Conservation (phyloP, 2,888 invertebrate genomes). For the Ennomos quercinarius region DNA sequence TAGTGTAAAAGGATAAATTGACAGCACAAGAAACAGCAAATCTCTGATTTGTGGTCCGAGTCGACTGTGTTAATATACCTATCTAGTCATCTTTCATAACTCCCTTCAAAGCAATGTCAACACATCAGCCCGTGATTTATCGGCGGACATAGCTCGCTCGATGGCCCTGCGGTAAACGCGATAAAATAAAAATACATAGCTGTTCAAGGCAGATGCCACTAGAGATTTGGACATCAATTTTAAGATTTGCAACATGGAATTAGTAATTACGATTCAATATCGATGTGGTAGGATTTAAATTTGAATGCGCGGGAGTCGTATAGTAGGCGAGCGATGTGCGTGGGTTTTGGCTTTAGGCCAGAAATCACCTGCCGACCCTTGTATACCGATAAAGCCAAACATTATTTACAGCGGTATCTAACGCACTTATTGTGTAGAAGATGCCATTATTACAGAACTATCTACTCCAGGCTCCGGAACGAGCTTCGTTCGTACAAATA, state of each 20-base stretch:
- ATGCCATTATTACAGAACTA: conserved; percentile 51
- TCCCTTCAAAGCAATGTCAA: conserved; percentile 48
- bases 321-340: conserved; percentile 65
- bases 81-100: conserved; percentile 47
- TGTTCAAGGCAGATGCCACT: conserved; percentile 72
- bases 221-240: conserved; percentile 79
- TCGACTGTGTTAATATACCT: conserved; percentile 23
- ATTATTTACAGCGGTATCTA: conserved; percentile 74
- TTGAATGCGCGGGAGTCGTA: conserved; percentile 41
- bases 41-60: conserved; percentile 11
- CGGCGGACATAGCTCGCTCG: conserved; percentile 52
- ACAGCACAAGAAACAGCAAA: conserved; percentile 24
- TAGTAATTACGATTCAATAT: conserved; percentile 47
- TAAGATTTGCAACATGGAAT: conserved; percentile 50
- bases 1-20: conserved; percentile 17
- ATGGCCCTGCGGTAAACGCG: conserved; percentile 62
- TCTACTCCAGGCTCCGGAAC: conserved; percentile 35
- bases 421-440: conserved; percentile 62
- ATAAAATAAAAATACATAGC: conserved; percentile 73
- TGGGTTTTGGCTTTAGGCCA: conserved; percentile 76
- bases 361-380: conserved; percentile 80
- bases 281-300: conserved; percentile 47
- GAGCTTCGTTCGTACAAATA: conserved; percentile 28
- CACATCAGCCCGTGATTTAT: conserved; percentile 55
- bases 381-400: conserved; percentile 76